Evolutionary conservation across 37 sponge, comb jelly and placozoan genomes (phyloP), one percentile per base, ranked within the genome.

Genomic region (Ephydatia muelleri): DNA sequence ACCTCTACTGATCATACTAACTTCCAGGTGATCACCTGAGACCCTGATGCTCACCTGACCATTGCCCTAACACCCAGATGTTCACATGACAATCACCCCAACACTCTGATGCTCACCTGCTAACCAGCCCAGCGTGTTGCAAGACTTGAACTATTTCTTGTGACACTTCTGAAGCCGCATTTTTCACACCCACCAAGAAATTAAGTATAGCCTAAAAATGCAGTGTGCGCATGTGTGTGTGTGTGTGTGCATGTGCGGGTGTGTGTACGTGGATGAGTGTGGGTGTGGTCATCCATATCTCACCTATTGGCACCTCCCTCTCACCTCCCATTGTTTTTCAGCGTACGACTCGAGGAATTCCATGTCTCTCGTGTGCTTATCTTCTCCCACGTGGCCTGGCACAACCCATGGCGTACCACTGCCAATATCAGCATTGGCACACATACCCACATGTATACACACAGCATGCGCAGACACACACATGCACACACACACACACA

Each of bases 291-390:
- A 80, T 66, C 23, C 38, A 27, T 33, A 29, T 9, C 26, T 39
- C 34, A 25, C 39, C n/a, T 28, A 38, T 3, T 82, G 31, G 3
- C n/a, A 78, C n/a, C n/a, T n/a, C n/a, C n/a, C n/a, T n/a, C 71
- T 39, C 47, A 90, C 94, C 94, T 97, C 95, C 97, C 97, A 97
- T 43, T 93, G 89, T 39, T 84, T 85, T 48, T 97, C 80, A 26
- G 94, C 97, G 85, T 97, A 97, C 12, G 27, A 82, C 33, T 85
- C 76, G 16, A 97, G 79, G 77, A 85, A 94, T 75, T 70, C 86
- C 5, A 90, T 64, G 57, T 94, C 95, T 49, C 86, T 81, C 21
- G 84, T 72, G 82, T 97, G 97, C 29, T 94, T 94, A 84, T 94
- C 97, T 13, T 91, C 87, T 0, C 67, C 87, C 22, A 82, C 82